phyloP scores from a whole-genome alignment of 1,140 invertebrate species.

The Scaptomyza hsui region DNA sequence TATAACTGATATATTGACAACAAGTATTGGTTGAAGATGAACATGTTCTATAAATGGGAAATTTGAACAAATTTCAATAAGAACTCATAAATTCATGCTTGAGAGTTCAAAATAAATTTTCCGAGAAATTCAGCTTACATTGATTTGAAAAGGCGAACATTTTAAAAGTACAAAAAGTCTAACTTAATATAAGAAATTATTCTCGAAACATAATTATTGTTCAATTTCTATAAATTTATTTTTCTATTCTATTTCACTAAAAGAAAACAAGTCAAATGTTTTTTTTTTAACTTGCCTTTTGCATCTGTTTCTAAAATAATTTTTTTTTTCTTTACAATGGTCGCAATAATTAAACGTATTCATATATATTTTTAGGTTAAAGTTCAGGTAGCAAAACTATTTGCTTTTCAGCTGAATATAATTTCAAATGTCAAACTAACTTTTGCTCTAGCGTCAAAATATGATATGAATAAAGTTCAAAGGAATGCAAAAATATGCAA shows the following conservation, averaged over 20 bases:
- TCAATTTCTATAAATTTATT: too few species aligned
- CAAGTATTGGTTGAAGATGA: neutral
- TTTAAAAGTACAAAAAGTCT: too few species aligned
- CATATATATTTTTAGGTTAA: too few species aligned
- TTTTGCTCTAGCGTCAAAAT: neutral
- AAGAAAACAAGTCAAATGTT: neutral
- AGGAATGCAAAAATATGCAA: neutral
- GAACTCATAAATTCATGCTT: too few species aligned
- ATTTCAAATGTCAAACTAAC: neutral
- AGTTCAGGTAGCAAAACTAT: neutral
- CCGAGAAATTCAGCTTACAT: too few species aligned
- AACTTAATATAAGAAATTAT: too few species aligned
- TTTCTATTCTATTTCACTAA: too few species aligned
- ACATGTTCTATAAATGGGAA: neutral
- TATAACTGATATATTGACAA: constrained; percentile 26
- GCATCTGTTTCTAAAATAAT: neutral
- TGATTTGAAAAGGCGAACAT: too few species aligned
- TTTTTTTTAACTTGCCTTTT: too few species aligned
- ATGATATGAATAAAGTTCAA: neutral
- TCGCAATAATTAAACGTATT: neutral
- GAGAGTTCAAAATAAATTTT: too few species aligned
- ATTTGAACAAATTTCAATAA: too few species aligned
- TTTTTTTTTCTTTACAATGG: neutral
- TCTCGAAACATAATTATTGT: too few species aligned
- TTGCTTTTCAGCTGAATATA: constrained; percentile 1